Conservation (phyloP, 2,113 vertebrate species). For the Sapajus apella region DNA sequence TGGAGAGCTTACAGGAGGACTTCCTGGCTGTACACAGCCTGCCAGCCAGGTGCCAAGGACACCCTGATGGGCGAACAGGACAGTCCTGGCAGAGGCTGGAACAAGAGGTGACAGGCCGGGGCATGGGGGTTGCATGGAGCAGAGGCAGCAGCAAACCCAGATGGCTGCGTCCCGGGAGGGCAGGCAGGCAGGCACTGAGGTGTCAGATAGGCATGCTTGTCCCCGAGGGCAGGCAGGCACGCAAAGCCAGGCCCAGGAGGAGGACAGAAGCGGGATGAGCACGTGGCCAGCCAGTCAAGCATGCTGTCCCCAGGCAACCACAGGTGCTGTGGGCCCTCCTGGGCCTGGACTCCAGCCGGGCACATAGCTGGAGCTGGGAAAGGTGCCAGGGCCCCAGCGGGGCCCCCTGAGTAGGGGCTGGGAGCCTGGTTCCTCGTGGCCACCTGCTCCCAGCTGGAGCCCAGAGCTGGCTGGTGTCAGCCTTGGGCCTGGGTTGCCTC, state of each 20-base stretch:
- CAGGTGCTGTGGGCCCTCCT: neutral
- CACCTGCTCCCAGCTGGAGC: conserved; percentile 35
- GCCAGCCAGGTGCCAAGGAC: neutral
- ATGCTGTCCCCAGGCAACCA: neutral
- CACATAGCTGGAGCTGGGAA: neutral
- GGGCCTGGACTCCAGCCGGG: neutral
- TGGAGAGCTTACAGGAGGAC: neutral
- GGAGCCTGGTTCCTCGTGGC: neutral
- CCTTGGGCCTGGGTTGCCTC: neutral
- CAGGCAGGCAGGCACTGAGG: neutral
- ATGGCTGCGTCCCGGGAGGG: neutral
- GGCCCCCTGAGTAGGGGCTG: neutral
- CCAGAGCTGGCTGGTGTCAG: neutral
- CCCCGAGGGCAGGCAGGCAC: neutral
- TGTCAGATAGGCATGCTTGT: conserved; percentile 29
- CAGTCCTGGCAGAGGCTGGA: neutral
- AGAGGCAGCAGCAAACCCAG: neutral
- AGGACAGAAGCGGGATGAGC: conserved; percentile 15
- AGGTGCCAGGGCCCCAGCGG: neutral
- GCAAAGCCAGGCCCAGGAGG: neutral
- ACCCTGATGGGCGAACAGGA: neutral
- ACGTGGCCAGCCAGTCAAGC: neutral
- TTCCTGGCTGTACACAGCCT: neutral
- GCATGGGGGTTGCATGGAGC: neutral
- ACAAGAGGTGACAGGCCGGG: neutral